Evolutionary conservation across 1,140 invertebrate genomes (phyloP).

Genomic region (Saccostrea echinata): DNA sequence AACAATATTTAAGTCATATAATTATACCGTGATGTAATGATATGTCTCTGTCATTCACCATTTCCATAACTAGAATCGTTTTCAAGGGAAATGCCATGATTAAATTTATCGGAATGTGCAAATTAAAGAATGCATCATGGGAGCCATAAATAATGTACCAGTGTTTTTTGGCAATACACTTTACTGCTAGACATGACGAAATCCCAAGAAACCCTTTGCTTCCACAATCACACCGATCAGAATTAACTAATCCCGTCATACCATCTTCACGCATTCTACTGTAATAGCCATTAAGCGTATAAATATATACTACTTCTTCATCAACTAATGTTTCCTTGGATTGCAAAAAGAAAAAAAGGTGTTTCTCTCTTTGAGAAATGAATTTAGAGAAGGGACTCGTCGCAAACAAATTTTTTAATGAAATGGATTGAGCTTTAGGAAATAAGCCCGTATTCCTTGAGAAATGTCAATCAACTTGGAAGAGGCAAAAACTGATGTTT

Average conservation of each 20-base stretch:
- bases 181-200: not conserved
- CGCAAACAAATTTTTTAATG: not conserved
- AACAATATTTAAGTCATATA: not conserved
- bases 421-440: not conserved
- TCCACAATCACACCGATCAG: not conserved
- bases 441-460: not conserved
- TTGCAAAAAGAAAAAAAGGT: not conserved
- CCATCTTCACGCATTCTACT: not conserved
- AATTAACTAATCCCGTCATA: not conserved
- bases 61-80: not conserved
- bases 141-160: not conserved
- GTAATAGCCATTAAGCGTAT: not conserved
- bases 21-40: not conserved
- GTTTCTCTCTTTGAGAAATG: not conserved
- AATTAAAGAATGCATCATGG: not conserved
- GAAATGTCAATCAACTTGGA: not conserved
- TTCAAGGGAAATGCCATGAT: not conserved
- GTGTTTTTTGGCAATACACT: not conserved
- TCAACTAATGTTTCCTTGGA: not conserved
- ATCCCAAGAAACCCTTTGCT: not conserved
- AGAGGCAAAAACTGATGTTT: not conserved
- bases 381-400: not conserved
- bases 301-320: not conserved
- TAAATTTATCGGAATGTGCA: constrained; percentile 15
- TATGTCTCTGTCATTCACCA: not conserved